Evolutionary conservation across 1,140 invertebrate species (phyloP), one percentile per base, ranked within the genome.

Genomic region (Cydia amplana): DNA sequence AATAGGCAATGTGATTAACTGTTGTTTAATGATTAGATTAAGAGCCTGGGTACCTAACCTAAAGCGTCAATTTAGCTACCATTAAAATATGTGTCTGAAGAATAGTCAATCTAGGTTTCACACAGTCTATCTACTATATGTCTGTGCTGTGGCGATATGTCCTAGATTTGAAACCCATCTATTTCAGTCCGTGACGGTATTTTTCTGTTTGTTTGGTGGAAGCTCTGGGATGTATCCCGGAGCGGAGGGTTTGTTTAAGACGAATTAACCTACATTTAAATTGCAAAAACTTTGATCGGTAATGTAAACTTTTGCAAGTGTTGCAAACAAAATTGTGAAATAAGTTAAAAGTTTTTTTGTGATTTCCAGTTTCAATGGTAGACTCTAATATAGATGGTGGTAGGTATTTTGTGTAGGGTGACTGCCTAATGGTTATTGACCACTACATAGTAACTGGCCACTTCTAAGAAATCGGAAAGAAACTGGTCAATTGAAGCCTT

Each of bases 91-190:
- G 7, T 10, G 7, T 40, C 0, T 12, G 40, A 40, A 40, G 40
- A 40, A 12, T 12, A 40, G 40, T 12, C 40, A 40, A 40, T 1
- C 40, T 40, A 7, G 7, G 40, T 40, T 40, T 5, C 51, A 18
- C 51, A 18, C 2, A 18, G 51, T 60, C 51, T 60, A 60, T 9
- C 16, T 20, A 23, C 16, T 20, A 23, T 23, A 60, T 60, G 9
- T 60, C 55, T 60, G 55, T 60, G 74, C 55, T 60, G 55, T 60
- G 74, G 46, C 77, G 79, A 77, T 83, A 82, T 77, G 84, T 72
- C 80, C 82, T 79, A 83, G 78, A 77, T 85, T 82, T 81, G 76
- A 36, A 75, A 72, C 74, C 46, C 55, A 60, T 77, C 78, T 65
- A 78, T 80, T 81, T 81, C 76, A 79, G 78, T 75, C 64, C 51